Evolutionary conservation across 2,797 vertebrate species (phyloP).

Genomic region (Coccyzus lansbergi): DNA sequence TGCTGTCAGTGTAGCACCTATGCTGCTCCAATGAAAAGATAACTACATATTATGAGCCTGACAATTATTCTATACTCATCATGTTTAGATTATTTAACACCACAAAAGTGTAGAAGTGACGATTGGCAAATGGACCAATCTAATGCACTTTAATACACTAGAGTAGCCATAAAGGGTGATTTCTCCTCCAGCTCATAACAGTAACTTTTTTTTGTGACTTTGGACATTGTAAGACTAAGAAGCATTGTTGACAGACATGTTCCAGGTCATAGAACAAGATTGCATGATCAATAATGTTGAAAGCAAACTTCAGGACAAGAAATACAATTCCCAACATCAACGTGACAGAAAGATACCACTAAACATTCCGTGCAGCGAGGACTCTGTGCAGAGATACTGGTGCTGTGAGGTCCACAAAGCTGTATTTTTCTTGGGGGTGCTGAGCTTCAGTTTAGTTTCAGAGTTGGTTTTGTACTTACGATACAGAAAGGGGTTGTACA

Average conservation of each 20-base stretch:
- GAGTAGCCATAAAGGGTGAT: not conserved
- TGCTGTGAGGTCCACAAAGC: not conserved
- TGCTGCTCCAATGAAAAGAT: not conserved
- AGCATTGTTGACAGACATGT: conserved; percentile 27
- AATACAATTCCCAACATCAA: not conserved
- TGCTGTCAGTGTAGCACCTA: accelerated
- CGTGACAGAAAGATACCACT: not conserved
- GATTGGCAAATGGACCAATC: not conserved
- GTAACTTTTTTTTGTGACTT: conserved; percentile 26
- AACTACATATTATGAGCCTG: not conserved
- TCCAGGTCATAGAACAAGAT: conserved; percentile 49
- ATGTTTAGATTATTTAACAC: not conserved
- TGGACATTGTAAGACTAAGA: not conserved
- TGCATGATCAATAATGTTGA: conserved; percentile 58
- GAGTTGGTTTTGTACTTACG: not conserved
- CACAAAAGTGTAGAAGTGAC: not conserved
- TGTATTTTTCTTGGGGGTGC: not conserved
- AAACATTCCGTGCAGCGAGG: not conserved
- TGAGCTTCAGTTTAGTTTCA: not conserved
- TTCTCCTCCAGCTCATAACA: not conserved
- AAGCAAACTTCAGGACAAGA: conserved; percentile 48
- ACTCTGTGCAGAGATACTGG: not conserved
- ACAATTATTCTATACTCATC: not conserved
- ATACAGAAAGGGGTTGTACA: accelerated
- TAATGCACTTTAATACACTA: not conserved